Base-by-base conservation (phyloP, 2,113 vertebrate genomes). In the Ranitomeya imitator region DNA sequence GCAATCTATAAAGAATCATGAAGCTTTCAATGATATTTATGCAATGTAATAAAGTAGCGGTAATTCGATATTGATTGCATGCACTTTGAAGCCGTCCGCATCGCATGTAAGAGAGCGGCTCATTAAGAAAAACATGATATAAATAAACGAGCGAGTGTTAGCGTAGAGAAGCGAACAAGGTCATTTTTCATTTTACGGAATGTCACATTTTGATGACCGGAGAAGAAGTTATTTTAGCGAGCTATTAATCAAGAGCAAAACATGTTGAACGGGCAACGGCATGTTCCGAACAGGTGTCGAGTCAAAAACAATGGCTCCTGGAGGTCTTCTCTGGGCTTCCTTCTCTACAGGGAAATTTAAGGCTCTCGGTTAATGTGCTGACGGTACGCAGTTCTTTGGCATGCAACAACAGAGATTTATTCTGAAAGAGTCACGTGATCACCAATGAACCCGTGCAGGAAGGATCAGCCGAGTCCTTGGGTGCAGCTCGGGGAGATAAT, bases 141-240 rank as follows among this genome's bases (percentile, higher is more conserved):
- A 59, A 59, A 60, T 31, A 18, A 81, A 37, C 3, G 23, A 37
- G 14, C 18, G n/a, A 37, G 26, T 13, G 45, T 54, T 55, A 23
- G n/a, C 23, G n/a, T 54, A 59, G 78, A 31, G 31, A 59, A 60
- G 14, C 26, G 7, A 60, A 15, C 52, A 85, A 74, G 54, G 69
- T 85, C 76, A 67, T 86, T 79, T 71, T 87, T 21, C 67, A 61
- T 65, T 57, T 37, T 71, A 52, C 52, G 26, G 76, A 69, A 87
- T 79, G 61, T 71, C 77, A 80, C 77, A 65, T 87, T 87, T 52
- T 63, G 60, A 79, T 86, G 85, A 86, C 85, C 76, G 9, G 23
- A 45, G 78, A 76, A 31, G 26, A 80, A 67, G 52, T 79, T 57
- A 80, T 87, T 80, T 57, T 87, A 71, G 61, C n/a, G 18, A 81